These are phyloP conservation scores for Hydraecia micacea DNA, from an alignment of 2,888 invertebrate genomes.

Conservation along the genomic window DNA sequence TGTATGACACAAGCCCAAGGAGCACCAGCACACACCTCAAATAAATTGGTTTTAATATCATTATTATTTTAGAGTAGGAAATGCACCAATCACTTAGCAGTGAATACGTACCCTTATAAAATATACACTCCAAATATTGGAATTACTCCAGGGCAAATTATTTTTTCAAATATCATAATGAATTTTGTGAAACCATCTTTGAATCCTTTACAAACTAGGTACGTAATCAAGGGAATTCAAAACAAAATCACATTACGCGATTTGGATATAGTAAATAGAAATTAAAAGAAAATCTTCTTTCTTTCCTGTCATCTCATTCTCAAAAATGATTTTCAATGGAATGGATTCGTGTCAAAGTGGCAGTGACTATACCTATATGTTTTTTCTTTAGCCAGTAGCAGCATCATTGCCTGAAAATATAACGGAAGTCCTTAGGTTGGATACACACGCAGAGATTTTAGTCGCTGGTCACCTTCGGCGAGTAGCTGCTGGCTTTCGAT, in stretches of 20 bases:
- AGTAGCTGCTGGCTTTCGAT: background rate
- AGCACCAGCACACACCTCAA: background rate
- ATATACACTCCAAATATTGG: constrained; percentile 50
- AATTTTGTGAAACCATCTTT: constrained; percentile 45
- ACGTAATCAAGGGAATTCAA: constrained; percentile 25
- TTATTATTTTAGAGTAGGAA: background rate
- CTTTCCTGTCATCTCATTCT: constrained; percentile 59
- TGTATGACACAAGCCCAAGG: background rate
- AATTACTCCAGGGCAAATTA: constrained; percentile 32
- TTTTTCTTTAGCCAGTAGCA: constrained; percentile 16
- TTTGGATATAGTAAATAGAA: constrained; percentile 43
- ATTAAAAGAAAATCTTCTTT: constrained; percentile 9
- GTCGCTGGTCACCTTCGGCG: too few species aligned
- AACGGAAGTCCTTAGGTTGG: background rate
- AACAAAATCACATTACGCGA: constrained; percentile 54
- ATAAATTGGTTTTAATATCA: background rate
- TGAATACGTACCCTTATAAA: constrained; percentile 41
- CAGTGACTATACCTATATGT: background rate
- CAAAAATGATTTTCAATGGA: constrained; percentile 34
- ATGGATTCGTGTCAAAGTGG: constrained; percentile 28
- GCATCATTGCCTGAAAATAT: too few species aligned
- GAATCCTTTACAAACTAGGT: constrained; percentile 28
- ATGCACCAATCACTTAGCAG: background rate
- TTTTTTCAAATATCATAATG: constrained; percentile 40
- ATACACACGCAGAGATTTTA: background rate